These are phyloP conservation scores for Adineta ricciae DNA, from an alignment of 2,888 invertebrate species.

Conservation along the genomic window DNA sequence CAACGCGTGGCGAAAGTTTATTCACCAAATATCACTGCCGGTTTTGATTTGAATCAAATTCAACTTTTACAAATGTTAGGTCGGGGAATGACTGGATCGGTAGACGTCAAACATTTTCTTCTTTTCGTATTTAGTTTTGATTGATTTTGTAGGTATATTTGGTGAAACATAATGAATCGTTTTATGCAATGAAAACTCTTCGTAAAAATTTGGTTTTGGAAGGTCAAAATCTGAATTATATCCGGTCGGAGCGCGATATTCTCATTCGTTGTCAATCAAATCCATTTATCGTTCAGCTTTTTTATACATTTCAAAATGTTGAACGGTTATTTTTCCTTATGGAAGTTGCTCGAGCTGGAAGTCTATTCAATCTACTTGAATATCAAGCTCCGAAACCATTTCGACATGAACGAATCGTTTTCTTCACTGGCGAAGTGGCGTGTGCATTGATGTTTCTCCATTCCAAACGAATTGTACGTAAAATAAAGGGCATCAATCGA, in stretches of 20 bases:
- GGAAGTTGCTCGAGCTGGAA: slow-evolving; percentile 59
- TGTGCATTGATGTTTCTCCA: slow-evolving; percentile 59
- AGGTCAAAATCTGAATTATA: not conserved
- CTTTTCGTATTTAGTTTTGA: not conserved
- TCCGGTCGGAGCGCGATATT: not conserved
- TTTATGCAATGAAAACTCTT: slow-evolving; percentile 17
- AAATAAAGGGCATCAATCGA: not conserved
- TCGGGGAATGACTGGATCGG: not conserved
- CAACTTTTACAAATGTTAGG: not conserved
- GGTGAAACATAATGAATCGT: not conserved
- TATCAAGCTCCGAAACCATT: slow-evolving; percentile 49
- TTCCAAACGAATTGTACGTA: slow-evolving; percentile 53
- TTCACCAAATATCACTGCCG: not conserved
- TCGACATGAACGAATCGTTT: slow-evolving; percentile 53
- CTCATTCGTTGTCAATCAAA: slow-evolving; percentile 38
- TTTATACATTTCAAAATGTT: slow-evolving; percentile 58
- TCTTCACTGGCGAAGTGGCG: slow-evolving; percentile 59
- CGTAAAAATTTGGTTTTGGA: not conserved
- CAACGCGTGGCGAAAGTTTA: not conserved
- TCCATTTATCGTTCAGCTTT: slow-evolving; percentile 58
- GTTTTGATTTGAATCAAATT: not conserved
- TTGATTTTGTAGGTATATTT: not conserved
- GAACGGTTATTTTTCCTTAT: slow-evolving; percentile 59
- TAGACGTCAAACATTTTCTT: not conserved
- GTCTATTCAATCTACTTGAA: slow-evolving; percentile 48